Evolutionary conservation across 2,888 invertebrate species (phyloP), one percentile per base, ranked within the genome.

Genomic region (Acanthoscelides obtectus): DNA sequence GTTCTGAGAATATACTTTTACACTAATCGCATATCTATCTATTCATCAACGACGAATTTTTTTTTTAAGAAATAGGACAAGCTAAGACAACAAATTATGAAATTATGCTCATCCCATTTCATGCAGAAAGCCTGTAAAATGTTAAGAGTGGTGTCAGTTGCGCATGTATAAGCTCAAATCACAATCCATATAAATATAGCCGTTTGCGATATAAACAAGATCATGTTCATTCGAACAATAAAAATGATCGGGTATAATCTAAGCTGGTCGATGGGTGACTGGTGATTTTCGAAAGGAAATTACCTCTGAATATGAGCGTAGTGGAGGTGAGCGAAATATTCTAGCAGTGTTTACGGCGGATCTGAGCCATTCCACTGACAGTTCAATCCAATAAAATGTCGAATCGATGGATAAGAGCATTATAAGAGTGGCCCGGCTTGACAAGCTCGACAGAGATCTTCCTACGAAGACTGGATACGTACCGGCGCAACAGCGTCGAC

Each of bases 351-450:
- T 74, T 74, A 74, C 70, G 74, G 71, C 70, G 68, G 22, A 71
- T 72, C 70, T 72, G 72, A 66, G 72, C 72, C 71, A 70, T 73
- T 70, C 71, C 72, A 67, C 69, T 66, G 76, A 74, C 76, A 76
- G 70, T 70, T 66, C 64, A 65, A 69, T 71, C 75, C 71, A 74
- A 77, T 78, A 78, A 78, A 78, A 77, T 73, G 72, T 72, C 20
- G 71, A 75, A 73, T 73, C 76, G 74, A 78, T 78, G 76, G 72
- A 71, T 69, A 74, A 71, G 69, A 69, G 66, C 73, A 72, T 76
- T 75, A 73, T 73, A 73, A 73, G 70, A 45, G 45, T 45, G 45
- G 45, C 45, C 45, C 1, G 45, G 45, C 45, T 12, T 45, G 45
- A 45, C 45, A 45, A 45, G 8, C 45, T 45, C 45, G 45, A 45